A percentile compares a stretch with the other conserved stretches of the same genome.
These are phyloP conservation scores for Ranitomeya imitator DNA, from an alignment of 2,113 vertebrate species.

Conservation along the genomic window DNA sequence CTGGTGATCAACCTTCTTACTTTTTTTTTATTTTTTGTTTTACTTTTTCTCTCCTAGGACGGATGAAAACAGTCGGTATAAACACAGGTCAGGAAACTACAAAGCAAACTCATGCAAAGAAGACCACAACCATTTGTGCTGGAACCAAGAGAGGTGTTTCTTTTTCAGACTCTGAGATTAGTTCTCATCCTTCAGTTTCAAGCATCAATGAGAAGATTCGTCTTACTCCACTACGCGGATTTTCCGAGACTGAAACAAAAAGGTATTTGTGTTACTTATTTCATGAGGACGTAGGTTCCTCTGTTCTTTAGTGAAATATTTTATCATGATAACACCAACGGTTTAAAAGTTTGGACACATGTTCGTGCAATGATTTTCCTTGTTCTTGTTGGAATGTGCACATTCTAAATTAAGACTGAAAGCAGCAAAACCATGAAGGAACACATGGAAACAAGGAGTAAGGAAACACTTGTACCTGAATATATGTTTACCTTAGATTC, in stretches of 20 bases:
- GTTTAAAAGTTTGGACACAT: too few relatives aligned
- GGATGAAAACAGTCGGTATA: constrained; percentile 53
- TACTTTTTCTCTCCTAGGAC: constrained; percentile 65
- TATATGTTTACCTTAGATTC: too few relatives aligned
- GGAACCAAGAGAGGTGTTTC: constrained; percentile 66
- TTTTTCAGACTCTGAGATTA: constrained; percentile 65
- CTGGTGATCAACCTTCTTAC: too few relatives aligned
- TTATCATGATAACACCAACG: too few relatives aligned
- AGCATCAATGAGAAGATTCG: not conserved
- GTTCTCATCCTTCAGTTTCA: constrained; percentile 57
- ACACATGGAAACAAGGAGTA: too few relatives aligned
- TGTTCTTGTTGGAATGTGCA: too few relatives aligned
- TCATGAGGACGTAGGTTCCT: not conserved
- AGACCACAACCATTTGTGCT: not conserved
- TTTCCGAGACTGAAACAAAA: not conserved
- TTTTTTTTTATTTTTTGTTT: not conserved
- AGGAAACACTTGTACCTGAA: too few relatives aligned
- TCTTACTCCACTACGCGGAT: not conserved
- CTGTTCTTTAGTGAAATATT: not conserved
- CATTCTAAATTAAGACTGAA: too few relatives aligned
- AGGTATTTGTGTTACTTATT: not conserved
- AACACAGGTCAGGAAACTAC: too few relatives aligned
- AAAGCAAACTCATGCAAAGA: not conserved
- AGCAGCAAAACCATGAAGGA: too few relatives aligned
- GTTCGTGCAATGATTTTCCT: too few relatives aligned